A percentile compares a stretch with the other conserved stretches of the same genome.
Evolutionary conservation across 2,113 vertebrate species (phyloP).

Genomic region (Pristiophorus japonicus): DNA sequence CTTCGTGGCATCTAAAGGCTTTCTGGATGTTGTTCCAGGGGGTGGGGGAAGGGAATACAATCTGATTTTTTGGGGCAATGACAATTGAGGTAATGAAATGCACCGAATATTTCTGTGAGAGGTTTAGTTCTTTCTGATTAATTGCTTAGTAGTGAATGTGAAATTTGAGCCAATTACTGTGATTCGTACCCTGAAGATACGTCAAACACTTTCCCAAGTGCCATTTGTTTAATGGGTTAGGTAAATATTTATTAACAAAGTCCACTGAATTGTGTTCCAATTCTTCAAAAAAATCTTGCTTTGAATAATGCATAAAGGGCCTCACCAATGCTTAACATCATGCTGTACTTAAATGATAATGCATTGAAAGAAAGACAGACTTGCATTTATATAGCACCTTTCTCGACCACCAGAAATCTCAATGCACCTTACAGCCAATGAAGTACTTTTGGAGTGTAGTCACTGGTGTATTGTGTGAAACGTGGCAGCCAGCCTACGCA

Average conservation of each 20-base stretch:
- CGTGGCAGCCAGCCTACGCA: too few species aligned
- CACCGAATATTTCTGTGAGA: too few species aligned
- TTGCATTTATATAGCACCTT: too few species aligned
- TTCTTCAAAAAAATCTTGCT: not conserved
- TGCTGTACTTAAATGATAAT: not conserved
- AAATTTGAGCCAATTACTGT: not conserved
- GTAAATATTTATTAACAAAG: not conserved
- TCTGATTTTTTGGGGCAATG: not conserved
- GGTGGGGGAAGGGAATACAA: not conserved
- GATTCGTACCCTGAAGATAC: not conserved
- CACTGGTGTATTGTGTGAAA: too few species aligned
- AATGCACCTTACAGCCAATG: too few species aligned
- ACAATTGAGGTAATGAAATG: not conserved
- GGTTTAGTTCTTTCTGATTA: not conserved
- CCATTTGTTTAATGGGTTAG: not conserved
- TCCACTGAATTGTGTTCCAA: not conserved
- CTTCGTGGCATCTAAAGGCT: not conserved
- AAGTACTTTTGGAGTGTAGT: too few species aligned
- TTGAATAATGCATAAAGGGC: not conserved
- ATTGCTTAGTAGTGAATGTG: not conserved
- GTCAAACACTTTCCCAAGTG: not conserved
- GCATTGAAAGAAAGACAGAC: not conserved
- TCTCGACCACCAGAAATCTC: too few species aligned
- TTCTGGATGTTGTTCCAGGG: not conserved
- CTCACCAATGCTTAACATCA: not conserved